These are phyloP conservation scores for Acleris literana DNA, from an alignment of 2,888 invertebrate species.

Conservation along the genomic window DNA sequence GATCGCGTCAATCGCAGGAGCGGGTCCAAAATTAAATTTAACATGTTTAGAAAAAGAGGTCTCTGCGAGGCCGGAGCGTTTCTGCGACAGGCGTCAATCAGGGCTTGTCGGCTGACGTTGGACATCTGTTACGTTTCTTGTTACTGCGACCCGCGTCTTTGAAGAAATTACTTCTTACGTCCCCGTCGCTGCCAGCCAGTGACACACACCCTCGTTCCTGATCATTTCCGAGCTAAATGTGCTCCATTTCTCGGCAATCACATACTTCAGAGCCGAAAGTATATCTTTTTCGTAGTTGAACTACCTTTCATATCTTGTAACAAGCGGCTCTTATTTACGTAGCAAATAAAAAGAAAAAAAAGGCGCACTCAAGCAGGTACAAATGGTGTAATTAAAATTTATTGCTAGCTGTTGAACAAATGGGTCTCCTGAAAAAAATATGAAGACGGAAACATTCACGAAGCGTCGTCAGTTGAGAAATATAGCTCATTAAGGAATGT, in stretches of 20 bases:
- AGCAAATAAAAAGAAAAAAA: neutral
- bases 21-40: constrained; percentile 33
- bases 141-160: constrained; percentile 72
- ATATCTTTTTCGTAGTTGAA: too few relatives aligned
- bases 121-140: constrained; percentile 69
- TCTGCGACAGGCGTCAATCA: constrained; percentile 64
- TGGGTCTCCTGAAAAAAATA: constrained; percentile 47
- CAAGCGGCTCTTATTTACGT: too few relatives aligned
- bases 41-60: constrained; percentile 39
- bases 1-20: constrained; percentile 26
- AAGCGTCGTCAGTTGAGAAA: constrained; percentile 66
- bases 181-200: constrained; percentile 58
- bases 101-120: constrained; percentile 52
- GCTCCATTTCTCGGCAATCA: constrained; percentile 37
- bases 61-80: constrained; percentile 42
- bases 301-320: too few relatives aligned
- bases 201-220: constrained; percentile 56
- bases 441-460: constrained; percentile 58
- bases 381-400: constrained; percentile 37
- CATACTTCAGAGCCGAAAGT: neutral
- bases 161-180: constrained; percentile 68
- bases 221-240: constrained; percentile 47
- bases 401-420: constrained; percentile 32
- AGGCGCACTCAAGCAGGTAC: constrained; percentile 3
- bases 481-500: constrained; percentile 74